phyloP scores from a whole-genome alignment of 2,888 invertebrate species.

The Unio delphinus region DNA sequence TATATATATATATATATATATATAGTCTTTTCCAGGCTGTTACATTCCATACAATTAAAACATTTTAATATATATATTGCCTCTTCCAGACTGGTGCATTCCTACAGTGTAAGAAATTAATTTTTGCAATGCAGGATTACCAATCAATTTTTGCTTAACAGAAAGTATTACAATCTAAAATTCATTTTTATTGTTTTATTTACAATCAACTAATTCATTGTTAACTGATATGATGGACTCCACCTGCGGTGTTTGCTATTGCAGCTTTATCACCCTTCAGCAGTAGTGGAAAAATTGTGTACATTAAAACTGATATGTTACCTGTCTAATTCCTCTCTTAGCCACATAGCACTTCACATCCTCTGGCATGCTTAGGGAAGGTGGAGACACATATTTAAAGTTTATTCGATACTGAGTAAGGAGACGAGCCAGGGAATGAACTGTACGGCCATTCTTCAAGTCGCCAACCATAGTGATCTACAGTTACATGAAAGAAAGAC shows the following conservation, averaged over 20 bases:
- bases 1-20: not conserved
- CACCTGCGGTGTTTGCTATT: too few relatives aligned
- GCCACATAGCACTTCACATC: constrained; percentile 85
- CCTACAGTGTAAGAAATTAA: too few relatives aligned
- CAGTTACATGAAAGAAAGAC: constrained; percentile 1
- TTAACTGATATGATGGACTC: not conserved
- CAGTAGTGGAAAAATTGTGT: not conserved
- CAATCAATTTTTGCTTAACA: too few relatives aligned
- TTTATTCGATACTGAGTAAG: constrained; percentile 95
- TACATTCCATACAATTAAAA: not conserved
- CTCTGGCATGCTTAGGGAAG: constrained; percentile 90
- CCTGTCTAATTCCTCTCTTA: constrained; percentile 85
- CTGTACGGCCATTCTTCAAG: constrained; percentile 96
- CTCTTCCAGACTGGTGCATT: not conserved
- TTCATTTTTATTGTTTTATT: too few relatives aligned
- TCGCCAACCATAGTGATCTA: constrained; percentile 97
- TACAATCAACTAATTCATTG: not conserved
- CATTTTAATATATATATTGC: not conserved
- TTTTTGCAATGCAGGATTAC: too few relatives aligned
- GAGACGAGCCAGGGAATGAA: constrained; percentile 95
- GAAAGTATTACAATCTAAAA: too few relatives aligned
- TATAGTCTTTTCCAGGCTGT: not conserved
- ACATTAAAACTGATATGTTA: constrained; percentile 24
- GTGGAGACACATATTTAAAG: constrained; percentile 91
- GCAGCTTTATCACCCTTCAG: too few relatives aligned